A percentile compares a stretch with the other conserved stretches of the same genome.
Conservation (phyloP, 2,113 vertebrate genomes). For the Pituophis catenifer region DNA sequence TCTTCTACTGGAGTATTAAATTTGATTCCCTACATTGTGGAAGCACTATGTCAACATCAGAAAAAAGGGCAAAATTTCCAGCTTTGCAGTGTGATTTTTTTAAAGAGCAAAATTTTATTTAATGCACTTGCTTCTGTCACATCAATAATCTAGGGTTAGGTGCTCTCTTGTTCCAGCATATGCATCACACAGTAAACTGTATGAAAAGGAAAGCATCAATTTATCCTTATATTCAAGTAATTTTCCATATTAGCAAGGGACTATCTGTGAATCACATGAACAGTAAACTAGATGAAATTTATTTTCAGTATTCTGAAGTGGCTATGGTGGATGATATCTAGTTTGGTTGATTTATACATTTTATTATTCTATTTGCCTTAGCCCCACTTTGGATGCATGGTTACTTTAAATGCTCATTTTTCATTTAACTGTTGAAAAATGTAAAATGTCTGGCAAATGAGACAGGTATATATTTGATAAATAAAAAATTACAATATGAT, state of each 20-base stretch:
- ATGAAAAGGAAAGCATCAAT: not conserved
- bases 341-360: too few species aligned
- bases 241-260: not conserved
- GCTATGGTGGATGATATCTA: too few species aligned
- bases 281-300: not conserved
- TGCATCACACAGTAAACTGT: not conserved
- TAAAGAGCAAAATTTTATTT: not conserved
- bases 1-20: too few species aligned
- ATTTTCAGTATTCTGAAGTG: not conserved
- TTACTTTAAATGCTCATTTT: too few species aligned
- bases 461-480: too few species aligned
- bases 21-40: too few species aligned
- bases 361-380: too few species aligned
- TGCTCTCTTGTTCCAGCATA: not conserved
- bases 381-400: too few species aligned
- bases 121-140: constrained; percentile 4
- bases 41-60: not conserved
- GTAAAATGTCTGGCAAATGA: too few species aligned
- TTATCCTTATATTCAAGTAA: not conserved
- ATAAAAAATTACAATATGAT: too few species aligned
- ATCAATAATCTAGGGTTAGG: not conserved
- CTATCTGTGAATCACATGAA: not conserved
- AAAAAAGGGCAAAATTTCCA: not conserved
- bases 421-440: too few species aligned
- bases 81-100: not conserved